Evolutionary conservation across 92 coral and sea anemone species (phyloP).

Genomic region (Galaxea fascicularis): DNA sequence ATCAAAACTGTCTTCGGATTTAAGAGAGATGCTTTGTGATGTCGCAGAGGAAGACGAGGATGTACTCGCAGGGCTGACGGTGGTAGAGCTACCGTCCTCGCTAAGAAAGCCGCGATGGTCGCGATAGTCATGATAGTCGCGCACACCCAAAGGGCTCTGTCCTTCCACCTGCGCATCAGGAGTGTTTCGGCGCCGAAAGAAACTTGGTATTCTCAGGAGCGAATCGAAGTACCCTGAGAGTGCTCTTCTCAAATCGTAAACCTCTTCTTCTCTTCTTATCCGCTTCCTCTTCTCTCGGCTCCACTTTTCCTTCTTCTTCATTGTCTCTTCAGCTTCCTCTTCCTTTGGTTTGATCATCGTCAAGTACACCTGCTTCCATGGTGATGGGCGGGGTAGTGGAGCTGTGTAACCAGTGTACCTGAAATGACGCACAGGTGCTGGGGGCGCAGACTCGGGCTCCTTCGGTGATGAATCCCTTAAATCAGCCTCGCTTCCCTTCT

Average conservation of each 20-base stretch:
- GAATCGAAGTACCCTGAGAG: neutral
- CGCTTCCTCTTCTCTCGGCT: neutral
- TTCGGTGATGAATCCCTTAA: neutral
- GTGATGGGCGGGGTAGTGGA: slow-evolving; percentile 2
- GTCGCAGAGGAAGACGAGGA: slow-evolving; percentile 5
- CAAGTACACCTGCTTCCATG: slow-evolving; percentile 22
- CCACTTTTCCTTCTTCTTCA: neutral
- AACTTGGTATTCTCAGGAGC: neutral
- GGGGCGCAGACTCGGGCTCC: neutral
- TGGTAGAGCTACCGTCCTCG: neutral
- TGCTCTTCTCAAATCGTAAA: neutral
- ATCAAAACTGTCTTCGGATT: slow-evolving; percentile 11
- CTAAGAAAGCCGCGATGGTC: neutral
- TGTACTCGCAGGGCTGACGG: slow-evolving; percentile 2
- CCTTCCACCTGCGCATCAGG: neutral
- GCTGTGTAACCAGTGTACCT: slow-evolving; percentile 3
- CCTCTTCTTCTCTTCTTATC: neutral
- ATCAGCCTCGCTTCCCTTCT: no score
- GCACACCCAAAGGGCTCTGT: neutral
- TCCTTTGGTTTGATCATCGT: slow-evolving; percentile 16
- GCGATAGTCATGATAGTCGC: slow-evolving; percentile 1
- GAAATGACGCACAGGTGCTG: slow-evolving; percentile 5
- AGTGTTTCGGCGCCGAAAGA: slow-evolving; percentile 1
- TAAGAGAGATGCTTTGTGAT: neutral
- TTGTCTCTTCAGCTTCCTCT: neutral